phyloP scores from a whole-genome alignment of 2,113 vertebrate genomes.

The Salvelinus sp. region DNA sequence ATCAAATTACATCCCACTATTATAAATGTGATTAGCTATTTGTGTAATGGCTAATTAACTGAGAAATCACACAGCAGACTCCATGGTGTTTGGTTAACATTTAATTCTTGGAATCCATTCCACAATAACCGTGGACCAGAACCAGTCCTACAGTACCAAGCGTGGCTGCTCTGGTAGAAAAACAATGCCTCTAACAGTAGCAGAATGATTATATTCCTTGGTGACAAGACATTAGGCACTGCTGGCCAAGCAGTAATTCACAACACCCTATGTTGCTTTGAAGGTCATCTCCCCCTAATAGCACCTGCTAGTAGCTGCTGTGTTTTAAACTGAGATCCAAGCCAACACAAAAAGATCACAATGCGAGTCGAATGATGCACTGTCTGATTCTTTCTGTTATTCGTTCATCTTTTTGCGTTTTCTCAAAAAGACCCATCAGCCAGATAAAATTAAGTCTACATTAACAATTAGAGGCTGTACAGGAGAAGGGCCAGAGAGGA shows the following conservation, averaged over 20 bases:
- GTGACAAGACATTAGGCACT: background rate
- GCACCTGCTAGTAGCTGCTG: too few species aligned
- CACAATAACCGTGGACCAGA: too few species aligned
- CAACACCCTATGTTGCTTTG: background rate
- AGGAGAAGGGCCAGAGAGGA: slow-evolving; percentile 36
- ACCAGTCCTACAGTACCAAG: slow-evolving; percentile 25
- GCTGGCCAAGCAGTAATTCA: background rate
- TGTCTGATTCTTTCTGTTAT: background rate
- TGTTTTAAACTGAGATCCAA: too few species aligned
- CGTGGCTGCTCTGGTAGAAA: background rate
- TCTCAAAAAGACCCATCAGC: too few species aligned
- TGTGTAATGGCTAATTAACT: slow-evolving; percentile 55
- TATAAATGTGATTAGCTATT: slow-evolving; percentile 43
- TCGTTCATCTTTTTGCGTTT: too few species aligned
- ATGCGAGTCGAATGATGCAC: background rate
- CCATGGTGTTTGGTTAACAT: slow-evolving; percentile 5
- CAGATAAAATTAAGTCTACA: slow-evolving; percentile 1
- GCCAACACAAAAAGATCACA: too few species aligned
- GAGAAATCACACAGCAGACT: slow-evolving; percentile 35
- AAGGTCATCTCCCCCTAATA: too few species aligned
- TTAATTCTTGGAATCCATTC: too few species aligned
- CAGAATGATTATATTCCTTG: background rate
- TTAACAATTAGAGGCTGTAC: slow-evolving; percentile 33
- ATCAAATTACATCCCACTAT: slow-evolving; percentile 40
- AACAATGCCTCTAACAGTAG: too few species aligned